Evolutionary conservation across 2,797 vertebrate species (phyloP), one percentile per base, ranked within the genome.

Genomic region (Rhynchonycteris naso): DNA sequence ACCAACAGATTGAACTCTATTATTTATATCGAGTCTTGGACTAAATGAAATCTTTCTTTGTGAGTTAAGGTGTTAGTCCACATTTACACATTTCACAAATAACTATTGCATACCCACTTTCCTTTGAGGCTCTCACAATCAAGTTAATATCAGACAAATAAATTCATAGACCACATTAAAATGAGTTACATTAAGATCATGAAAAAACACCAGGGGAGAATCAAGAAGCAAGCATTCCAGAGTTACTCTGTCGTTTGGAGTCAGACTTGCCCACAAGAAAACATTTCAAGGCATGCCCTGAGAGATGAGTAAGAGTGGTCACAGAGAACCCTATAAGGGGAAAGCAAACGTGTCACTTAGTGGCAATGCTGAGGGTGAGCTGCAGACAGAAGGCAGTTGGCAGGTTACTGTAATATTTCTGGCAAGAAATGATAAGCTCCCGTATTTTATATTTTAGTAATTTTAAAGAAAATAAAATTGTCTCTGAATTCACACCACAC

Each of bases 391-490:
- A 90, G 12, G 7, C 19, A n/a, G 13, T 9, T 71, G 59, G n/a
- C 79, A 83, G 47, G 8, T 54, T 69, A 65, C 3, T 47, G 28
- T 24, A 83, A n/a, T 4, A 43, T 38, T 78, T 88, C 59, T 19
- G 35, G 11, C 26, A 61, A 69, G 22, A 86, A 88, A 68, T 76
- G 2, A 35, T 30, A 94, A 90, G 33, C 33, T 81, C 50, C 4
- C 79, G 0, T 65, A 35, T 69, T 80, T 92, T 88, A 63, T 66
- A 91, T 76, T n/a, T 91, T 82, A 93, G 12, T 35, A 50, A 80
- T 89, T 74, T 91, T 18, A 3, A 90, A 80, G 26, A 87, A 94
- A 93, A 87, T 74, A 56, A 83, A 86, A 69, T 30, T 59, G 22
- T 66, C 59, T 59, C 81, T 80, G 43, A 81, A 83, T 94, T 88